Conservation (phyloP, 2,797 vertebrate genomes). For the Gallirallus australis region DNA sequence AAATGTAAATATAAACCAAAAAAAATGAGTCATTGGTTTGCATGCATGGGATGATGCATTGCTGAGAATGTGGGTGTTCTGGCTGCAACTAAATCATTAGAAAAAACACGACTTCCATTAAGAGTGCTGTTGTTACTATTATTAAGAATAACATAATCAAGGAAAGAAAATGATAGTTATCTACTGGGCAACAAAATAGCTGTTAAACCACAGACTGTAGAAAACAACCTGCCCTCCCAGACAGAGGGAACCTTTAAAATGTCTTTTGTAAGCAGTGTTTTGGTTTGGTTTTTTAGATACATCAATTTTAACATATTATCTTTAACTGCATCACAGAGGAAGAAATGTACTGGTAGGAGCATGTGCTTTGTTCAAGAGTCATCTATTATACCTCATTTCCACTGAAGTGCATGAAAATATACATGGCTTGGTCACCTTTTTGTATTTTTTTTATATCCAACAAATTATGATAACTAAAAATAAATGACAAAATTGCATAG, state of each 20-base stretch:
- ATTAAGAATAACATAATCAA: neutral
- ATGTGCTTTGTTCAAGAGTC: neutral
- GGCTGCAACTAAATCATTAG: neutral
- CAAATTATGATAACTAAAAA: neutral
- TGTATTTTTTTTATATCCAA: neutral
- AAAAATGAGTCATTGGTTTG: neutral
- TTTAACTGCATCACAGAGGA: neutral
- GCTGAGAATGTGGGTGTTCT: neutral
- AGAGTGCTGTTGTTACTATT: neutral
- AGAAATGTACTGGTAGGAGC: neutral
- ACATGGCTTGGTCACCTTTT: neutral
- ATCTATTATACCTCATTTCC: neutral
- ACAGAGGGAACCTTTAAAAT: neutral
- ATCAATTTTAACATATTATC: neutral
- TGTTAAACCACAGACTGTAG: neutral
- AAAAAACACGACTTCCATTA: neutral
- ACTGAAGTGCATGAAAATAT: neutral
- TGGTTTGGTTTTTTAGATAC: neutral
- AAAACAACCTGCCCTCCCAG: neutral
- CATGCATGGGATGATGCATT: neutral
- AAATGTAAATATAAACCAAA: neutral
- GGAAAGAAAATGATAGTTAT: neutral
- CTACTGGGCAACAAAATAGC: neutral
- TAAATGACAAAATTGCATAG: neutral
- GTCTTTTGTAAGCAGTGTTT: neutral